phyloP scores from a whole-genome alignment of 2,888 invertebrate genomes.

The Apamea sordens region DNA sequence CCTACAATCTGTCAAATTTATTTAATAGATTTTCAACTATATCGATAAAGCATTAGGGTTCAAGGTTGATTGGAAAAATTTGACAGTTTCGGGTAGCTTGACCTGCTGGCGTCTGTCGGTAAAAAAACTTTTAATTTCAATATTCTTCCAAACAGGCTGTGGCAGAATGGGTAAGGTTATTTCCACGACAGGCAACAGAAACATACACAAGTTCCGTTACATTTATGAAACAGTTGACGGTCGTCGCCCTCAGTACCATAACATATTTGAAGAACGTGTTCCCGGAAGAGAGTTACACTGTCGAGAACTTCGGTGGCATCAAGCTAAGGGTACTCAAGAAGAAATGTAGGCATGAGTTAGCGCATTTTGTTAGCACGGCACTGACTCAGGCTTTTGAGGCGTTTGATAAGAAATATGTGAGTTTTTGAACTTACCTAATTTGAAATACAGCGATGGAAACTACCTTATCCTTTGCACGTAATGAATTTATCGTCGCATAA shows the following conservation, averaged over 20 bases:
- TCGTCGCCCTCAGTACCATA: constrained; percentile 81
- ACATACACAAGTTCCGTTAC: constrained; percentile 82
- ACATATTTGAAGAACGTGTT: constrained; percentile 80
- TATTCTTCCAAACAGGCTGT: constrained; percentile 71
- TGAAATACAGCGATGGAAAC: not conserved
- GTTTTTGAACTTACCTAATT: constrained; percentile 41
- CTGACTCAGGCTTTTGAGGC: constrained; percentile 83
- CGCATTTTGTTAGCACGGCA: constrained; percentile 81
- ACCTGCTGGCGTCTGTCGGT: too few relatives aligned
- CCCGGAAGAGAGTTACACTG: constrained; percentile 77
- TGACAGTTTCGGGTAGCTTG: too few relatives aligned
- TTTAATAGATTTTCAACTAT: too few relatives aligned
- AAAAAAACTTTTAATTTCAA: not conserved
- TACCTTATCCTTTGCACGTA: not conserved
- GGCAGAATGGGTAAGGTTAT: constrained; percentile 80
- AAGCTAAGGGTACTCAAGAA: constrained; percentile 79
- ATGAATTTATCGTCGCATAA: not conserved
- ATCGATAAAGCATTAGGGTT: too few relatives aligned
- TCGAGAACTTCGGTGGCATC: constrained; percentile 77
- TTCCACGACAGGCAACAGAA: constrained; percentile 80
- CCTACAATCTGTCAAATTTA: too few relatives aligned
- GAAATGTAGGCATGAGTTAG: constrained; percentile 79
- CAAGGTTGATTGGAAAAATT: too few relatives aligned
- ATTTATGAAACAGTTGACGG: constrained; percentile 85
- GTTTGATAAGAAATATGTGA: constrained; percentile 86